Evolutionary conservation across 2,888 invertebrate genomes (phyloP).

Genomic region (Campopleginae sp.): DNA sequence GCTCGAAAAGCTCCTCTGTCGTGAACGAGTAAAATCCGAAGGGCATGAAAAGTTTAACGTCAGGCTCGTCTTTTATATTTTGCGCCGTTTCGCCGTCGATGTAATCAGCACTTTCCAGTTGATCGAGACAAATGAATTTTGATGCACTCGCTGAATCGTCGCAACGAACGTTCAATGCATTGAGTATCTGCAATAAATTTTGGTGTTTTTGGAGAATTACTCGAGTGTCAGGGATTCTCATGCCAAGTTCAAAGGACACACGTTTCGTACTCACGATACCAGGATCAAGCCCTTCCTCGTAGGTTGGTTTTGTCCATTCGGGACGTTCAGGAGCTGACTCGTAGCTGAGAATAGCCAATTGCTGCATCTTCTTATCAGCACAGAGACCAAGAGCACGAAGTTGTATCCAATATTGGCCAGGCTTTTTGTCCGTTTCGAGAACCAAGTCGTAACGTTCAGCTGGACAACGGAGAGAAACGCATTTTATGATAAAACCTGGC

Average conservation of each 20-base stretch:
- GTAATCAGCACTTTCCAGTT: slow-evolving; percentile 89
- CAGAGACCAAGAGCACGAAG: slow-evolving; percentile 86
- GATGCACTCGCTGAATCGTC: slow-evolving; percentile 85
- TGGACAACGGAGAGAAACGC: slow-evolving; percentile 70
- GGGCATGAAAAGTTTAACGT: slow-evolving; percentile 92
- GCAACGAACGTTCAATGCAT: slow-evolving; percentile 91
- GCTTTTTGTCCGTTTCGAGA: slow-evolving; percentile 83
- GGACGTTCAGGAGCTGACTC: slow-evolving; percentile 72
- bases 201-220: background rate
- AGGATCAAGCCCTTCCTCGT: slow-evolving; percentile 78
- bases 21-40: slow-evolving; percentile 92
- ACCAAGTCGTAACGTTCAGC: slow-evolving; percentile 89
- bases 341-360: slow-evolving; percentile 85
- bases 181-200: slow-evolving; percentile 87
- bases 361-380: slow-evolving; percentile 77
- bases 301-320: slow-evolving; percentile 71
- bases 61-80: slow-evolving; percentile 87
- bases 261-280: slow-evolving; percentile 79
- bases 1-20: slow-evolving; percentile 89
- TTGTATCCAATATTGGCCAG: slow-evolving; percentile 86
- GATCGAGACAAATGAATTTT: slow-evolving; percentile 92
- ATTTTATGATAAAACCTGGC: background rate
- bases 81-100: slow-evolving; percentile 89
- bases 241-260: background rate
- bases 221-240: background rate